phyloP scores from a whole-genome alignment of 2,113 vertebrate species.

The Dromiciops gliroides region DNA sequence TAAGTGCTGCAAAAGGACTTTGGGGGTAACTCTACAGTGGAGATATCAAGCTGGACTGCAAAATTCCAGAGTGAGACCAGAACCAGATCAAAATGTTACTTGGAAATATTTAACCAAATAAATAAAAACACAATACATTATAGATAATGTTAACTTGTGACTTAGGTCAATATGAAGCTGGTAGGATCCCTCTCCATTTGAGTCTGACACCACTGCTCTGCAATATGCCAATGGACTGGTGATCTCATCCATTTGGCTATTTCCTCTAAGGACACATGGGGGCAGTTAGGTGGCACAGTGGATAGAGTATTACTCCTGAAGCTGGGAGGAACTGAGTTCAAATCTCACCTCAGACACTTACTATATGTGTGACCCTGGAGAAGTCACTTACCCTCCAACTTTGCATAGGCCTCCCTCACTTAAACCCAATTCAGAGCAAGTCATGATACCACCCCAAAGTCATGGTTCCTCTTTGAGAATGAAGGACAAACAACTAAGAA shows the following conservation, averaged over 20 bases:
- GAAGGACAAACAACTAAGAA: too few species aligned
- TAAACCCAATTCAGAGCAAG: too few species aligned
- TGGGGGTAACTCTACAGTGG: background rate
- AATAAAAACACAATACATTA: background rate
- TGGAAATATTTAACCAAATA: background rate
- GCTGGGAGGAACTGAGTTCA: too few species aligned
- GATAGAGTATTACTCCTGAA: too few species aligned
- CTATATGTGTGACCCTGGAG: too few species aligned
- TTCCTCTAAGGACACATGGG: background rate
- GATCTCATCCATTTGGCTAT: background rate
- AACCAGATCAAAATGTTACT: background rate
- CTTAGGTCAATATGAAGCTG: background rate
- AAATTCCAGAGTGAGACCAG: background rate
- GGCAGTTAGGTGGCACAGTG: too few species aligned
- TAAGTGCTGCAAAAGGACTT: background rate
- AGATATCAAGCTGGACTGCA: background rate
- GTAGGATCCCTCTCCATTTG: background rate
- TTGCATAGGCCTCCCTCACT: too few species aligned
- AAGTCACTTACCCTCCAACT: too few species aligned
- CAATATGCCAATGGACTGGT: background rate
- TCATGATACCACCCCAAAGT: too few species aligned
- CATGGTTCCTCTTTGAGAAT: too few species aligned
- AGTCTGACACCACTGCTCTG: background rate
- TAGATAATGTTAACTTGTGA: background rate
- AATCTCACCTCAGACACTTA: too few species aligned